Evolutionary conservation across 2,113 vertebrate genomes (phyloP).

Genomic region (Myxocyprinus asiaticus): DNA sequence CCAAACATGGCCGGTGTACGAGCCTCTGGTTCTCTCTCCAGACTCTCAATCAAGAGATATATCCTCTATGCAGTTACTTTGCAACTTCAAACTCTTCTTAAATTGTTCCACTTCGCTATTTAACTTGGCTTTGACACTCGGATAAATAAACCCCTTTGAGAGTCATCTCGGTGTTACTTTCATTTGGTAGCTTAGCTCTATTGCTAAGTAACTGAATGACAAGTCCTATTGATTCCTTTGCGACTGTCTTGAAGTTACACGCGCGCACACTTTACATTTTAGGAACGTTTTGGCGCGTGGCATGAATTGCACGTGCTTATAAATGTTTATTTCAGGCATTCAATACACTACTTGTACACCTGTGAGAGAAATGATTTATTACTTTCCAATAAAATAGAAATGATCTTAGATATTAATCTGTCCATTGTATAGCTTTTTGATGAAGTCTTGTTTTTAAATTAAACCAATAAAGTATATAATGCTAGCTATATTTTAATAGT

Average conservation of each 20-base stretch:
- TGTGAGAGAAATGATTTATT: too few relatives aligned
- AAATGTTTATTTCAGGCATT: too few relatives aligned
- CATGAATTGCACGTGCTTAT: neutral
- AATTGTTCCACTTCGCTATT: neutral
- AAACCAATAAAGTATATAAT: too few relatives aligned
- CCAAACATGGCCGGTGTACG: slow-evolving; percentile 74
- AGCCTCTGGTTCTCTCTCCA: slow-evolving; percentile 72
- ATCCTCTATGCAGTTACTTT: slow-evolving; percentile 62
- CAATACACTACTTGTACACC: too few relatives aligned
- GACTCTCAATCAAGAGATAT: slow-evolving; percentile 64
- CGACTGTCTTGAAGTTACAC: neutral
- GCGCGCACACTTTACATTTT: neutral
- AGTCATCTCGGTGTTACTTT: neutral
- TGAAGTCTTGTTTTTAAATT: too few relatives aligned
- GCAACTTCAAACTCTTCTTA: neutral
- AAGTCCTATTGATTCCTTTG: neutral
- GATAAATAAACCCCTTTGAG: neutral
- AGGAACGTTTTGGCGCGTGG: neutral
- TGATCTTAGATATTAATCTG: too few relatives aligned
- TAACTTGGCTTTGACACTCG: neutral
- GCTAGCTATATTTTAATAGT: too few relatives aligned
- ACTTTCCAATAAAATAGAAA: too few relatives aligned
- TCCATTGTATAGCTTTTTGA: too few relatives aligned
- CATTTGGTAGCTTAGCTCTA: slow-evolving; percentile 1
- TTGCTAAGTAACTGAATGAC: slow-evolving; percentile 25